A percentile compares a stretch with the other conserved stretches of the same genome.
Conservation (phyloP, 2,797 vertebrate genomes). For the Ctenopoma kingsleyae region DNA sequence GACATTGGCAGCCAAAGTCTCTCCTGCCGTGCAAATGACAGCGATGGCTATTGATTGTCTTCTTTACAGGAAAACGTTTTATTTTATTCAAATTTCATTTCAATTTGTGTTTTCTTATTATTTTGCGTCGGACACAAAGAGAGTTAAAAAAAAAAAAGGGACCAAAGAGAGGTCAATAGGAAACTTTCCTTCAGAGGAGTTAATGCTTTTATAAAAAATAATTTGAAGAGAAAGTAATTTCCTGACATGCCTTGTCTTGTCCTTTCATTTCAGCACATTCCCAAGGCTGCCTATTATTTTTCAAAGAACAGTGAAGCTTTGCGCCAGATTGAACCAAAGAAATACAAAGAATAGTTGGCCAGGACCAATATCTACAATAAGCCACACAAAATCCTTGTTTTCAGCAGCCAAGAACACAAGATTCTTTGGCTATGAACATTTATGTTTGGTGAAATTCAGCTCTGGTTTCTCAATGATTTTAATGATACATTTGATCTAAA, state of each 20-base stretch:
- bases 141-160: constrained; percentile 20
- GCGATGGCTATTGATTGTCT: constrained; percentile 46
- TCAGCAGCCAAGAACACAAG: constrained; percentile 17
- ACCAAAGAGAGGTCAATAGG: constrained; percentile 38
- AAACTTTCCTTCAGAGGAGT: constrained; percentile 43
- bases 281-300: constrained; percentile 77
- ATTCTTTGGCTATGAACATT: constrained; percentile 4
- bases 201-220: constrained; percentile 50
- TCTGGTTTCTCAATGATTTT: neutral
- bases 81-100: constrained; percentile 44
- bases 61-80: constrained; percentile 13
- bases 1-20: constrained; percentile 53
- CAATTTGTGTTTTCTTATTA: constrained; percentile 12
- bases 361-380: constrained; percentile 40
- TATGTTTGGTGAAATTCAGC: constrained; percentile 20
- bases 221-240: constrained; percentile 73
- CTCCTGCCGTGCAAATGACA: constrained; percentile 37
- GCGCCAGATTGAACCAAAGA: constrained; percentile 49
- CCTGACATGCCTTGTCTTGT: constrained; percentile 65
- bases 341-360: constrained; percentile 41
- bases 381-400: constrained; percentile 47
- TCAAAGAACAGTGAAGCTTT: constrained; percentile 60
- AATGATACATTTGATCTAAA: constrained; percentile 8
- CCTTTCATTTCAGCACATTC: constrained; percentile 64
- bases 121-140: constrained; percentile 39